Base-by-base conservation (phyloP, 1,140 invertebrate species). In the Geopemphigus sp. region DNA sequence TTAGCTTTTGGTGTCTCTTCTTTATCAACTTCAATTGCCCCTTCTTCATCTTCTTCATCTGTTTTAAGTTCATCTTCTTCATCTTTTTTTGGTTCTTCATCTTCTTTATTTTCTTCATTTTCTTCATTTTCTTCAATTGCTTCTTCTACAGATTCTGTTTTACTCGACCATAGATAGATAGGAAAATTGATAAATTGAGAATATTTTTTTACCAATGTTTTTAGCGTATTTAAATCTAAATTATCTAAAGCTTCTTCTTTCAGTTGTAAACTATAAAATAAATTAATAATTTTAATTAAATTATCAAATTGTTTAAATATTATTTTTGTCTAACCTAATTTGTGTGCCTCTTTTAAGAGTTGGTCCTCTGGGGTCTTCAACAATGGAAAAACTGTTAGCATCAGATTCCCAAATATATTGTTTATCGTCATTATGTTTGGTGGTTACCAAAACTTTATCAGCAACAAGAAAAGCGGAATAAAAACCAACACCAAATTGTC, bases 111-210 rank as follows among this genome's bases (percentile, higher is more conserved):
- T 5, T 85, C 81, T 74, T 83, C 82, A 66, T 24, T 26, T 74
- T 82, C 82, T 61, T 84, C 83, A 26, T 68, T 85, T 63, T 88
- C 88, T 11, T 88, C 87, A 5, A 86, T 86, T 4, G 85, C 81
- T 74, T 83, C 82, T 74, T 83, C 83, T 68, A 95, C 94, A 81
- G 94, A 91, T 82, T 97, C 90, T 29, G 93, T 95, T 87, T 94
- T 97, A 85, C 94, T 96, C 56, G 92, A 90, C 97, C 97, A 99
- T 83, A 99, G 85, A 85, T 95, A 95, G 84, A 99, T 99, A 24
- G 95, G 94, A 89, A 99, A 99, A 86, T 99, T 99, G 83, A 99
- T 99, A 86, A 99, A 99, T 87, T 99, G 98, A 1, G 95, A 98
- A 86, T 99, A 99, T 86, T 99, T 99, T 85, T 94, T 95, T 39